Percentiles rank a stretch among this genome's conserved stretches.
These are phyloP conservation scores for Mycetomoellerius zeteki DNA, from an alignment of 1,140 invertebrate genomes.

Conservation along the genomic window DNA sequence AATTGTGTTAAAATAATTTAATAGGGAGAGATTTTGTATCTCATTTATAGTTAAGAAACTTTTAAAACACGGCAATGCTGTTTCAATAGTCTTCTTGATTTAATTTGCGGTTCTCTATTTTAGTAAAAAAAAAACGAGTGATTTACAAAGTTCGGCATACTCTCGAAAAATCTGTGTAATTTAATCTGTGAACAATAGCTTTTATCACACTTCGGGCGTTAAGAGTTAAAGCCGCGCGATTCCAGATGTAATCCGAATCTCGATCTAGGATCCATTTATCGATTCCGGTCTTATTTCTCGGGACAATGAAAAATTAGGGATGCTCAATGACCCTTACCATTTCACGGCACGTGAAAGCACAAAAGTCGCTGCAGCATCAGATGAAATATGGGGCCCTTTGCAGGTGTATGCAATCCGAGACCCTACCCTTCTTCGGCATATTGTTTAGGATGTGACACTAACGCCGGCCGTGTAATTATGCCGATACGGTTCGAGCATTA, in stretches of 20 bases:
- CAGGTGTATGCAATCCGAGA: constrained; percentile 78
- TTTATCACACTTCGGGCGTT: constrained; percentile 1
- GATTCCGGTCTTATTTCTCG: constrained; percentile 56
- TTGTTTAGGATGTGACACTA: constrained; percentile 80
- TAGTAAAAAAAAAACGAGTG: not conserved
- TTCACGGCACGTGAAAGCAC: constrained; percentile 71
- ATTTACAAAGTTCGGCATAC: not conserved
- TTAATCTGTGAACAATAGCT: not conserved
- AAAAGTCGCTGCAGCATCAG: constrained; percentile 67
- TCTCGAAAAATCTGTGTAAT: not conserved
- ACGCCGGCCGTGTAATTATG: constrained; percentile 84
- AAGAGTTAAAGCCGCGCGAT: constrained; percentile 21
- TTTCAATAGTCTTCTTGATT: not conserved
- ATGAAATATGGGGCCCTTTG: constrained; percentile 81
- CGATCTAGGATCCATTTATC: constrained; percentile 26
- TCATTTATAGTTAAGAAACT: not conserved
- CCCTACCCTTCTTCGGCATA: constrained; percentile 58
- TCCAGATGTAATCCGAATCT: constrained; percentile 30
- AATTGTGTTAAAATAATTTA: not conserved
- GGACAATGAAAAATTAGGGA: constrained; percentile 76
- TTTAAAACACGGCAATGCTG: not conserved
- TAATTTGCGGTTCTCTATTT: not conserved
- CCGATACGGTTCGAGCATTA: constrained; percentile 73
- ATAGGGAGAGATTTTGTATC: not conserved
- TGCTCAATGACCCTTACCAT: constrained; percentile 70